Conservation (phyloP, 37 sponge, comb jelly and placozoan species). For the Ianthella basta region DNA sequence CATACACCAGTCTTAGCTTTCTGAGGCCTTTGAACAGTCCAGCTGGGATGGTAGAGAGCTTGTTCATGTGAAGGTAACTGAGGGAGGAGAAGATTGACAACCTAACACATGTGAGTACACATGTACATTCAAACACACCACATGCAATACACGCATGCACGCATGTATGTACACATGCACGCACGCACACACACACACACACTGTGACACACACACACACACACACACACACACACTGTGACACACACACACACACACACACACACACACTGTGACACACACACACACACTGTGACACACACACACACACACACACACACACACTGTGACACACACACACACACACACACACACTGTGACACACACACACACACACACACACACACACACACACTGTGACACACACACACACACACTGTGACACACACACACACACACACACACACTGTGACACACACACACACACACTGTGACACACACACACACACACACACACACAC, state of each 20-base stretch:
- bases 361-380: background rate
- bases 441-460: conserved; percentile 11
- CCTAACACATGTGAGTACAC: background rate
- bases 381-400: conserved; percentile 17
- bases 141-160: background rate
- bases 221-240: conserved; percentile 10
- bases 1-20: background rate
- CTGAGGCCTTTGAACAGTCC: background rate
- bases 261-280: conserved; percentile 30
- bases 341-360: background rate
- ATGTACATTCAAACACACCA: conserved; percentile 1
- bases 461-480: background rate
- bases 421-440: conserved; percentile 9
- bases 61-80: conserved; percentile 12
- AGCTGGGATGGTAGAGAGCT: background rate
- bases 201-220: conserved; percentile 18
- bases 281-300: background rate
- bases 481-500: conserved; percentile 22
- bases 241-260: conserved; percentile 9
- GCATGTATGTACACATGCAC: conserved; percentile 8
- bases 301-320: background rate
- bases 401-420: too few relatives aligned
- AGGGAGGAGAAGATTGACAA: too few relatives aligned
- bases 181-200: conserved; percentile 27
- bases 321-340: conserved; percentile 8